Evolutionary conservation across 2,797 vertebrate genomes (phyloP).

Genomic region (Lycodopsis pacificus): DNA sequence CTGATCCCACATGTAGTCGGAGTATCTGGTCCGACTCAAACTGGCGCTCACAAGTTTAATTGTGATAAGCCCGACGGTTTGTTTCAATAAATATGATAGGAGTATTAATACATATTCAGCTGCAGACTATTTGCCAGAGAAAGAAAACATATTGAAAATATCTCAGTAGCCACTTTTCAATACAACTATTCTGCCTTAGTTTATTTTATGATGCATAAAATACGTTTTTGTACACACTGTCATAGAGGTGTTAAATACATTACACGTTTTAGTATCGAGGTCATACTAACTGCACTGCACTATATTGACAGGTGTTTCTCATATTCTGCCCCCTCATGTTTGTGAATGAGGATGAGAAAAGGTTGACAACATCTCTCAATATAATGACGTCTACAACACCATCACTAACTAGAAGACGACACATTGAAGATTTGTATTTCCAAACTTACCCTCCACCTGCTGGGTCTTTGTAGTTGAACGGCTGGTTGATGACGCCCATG

Average conservation of each 20-base stretch:
- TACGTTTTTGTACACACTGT: not conserved
- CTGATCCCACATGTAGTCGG: not conserved
- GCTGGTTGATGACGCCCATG: constrained; percentile 94
- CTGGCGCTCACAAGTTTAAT: not conserved
- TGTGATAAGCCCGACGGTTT: not conserved
- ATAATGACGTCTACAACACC: not conserved
- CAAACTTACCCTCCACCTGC: constrained; percentile 72
- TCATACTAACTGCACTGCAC: not conserved
- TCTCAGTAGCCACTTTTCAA: not conserved
- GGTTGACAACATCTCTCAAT: not conserved
- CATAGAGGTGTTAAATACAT: not conserved
- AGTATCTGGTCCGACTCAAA: constrained; percentile 18
- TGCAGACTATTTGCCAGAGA: constrained; percentile 1
- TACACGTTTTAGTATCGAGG: not conserved
- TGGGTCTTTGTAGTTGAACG: constrained; percentile 85
- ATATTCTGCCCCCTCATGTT: not conserved
- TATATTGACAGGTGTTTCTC: not conserved
- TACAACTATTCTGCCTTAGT: not conserved
- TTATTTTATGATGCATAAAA: not conserved
- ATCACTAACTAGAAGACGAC: not conserved
- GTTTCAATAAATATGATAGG: not conserved
- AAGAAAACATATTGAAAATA: not conserved
- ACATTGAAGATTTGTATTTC: not conserved
- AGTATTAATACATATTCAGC: not conserved
- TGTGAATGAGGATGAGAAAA: not conserved